Conservation (phyloP, 1,140 invertebrate species). For the Thalassaphorura encarpata region DNA sequence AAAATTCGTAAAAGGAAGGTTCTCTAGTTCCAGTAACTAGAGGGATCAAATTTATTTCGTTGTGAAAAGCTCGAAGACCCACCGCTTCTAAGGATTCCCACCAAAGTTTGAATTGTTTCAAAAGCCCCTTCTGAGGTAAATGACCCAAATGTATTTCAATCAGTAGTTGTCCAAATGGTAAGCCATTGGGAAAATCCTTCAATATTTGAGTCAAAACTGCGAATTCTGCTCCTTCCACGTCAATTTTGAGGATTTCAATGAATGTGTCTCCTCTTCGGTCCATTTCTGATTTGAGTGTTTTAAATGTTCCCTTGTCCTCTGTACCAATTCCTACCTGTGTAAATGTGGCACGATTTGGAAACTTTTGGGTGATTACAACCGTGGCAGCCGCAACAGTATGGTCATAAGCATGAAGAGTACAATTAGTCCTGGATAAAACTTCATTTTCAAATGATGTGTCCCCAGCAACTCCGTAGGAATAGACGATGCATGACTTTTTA, state of each 20-base stretch:
- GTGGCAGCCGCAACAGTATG: background rate
- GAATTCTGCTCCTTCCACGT: slow-evolving; percentile 13
- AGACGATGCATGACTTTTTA: background rate
- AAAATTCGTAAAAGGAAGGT: too few relatives aligned
- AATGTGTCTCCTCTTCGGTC: background rate
- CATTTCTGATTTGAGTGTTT: background rate
- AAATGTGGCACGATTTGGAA: slow-evolving; percentile 1
- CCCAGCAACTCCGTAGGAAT: slow-evolving; percentile 9
- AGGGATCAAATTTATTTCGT: too few relatives aligned
- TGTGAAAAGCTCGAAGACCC: too few relatives aligned
- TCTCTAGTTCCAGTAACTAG: background rate
- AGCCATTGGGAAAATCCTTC: slow-evolving; percentile 6
- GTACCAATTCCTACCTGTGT: background rate
- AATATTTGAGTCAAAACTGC: background rate
- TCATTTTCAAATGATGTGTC: slow-evolving; percentile 16
- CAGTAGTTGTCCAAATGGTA: slow-evolving; percentile 18
- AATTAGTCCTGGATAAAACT: background rate
- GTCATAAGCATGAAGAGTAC: slow-evolving; percentile 11
- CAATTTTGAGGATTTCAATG: slow-evolving; percentile 19
- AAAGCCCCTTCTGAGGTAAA: too few relatives aligned
- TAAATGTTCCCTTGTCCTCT: background rate
- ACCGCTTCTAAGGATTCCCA: too few relatives aligned
- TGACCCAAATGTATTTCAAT: slow-evolving; percentile 16
- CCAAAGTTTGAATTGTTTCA: too few relatives aligned
- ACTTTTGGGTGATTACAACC: background rate